Base-by-base conservation (phyloP, 2,113 vertebrate species). In the Campylomormyrus numenius region DNA sequence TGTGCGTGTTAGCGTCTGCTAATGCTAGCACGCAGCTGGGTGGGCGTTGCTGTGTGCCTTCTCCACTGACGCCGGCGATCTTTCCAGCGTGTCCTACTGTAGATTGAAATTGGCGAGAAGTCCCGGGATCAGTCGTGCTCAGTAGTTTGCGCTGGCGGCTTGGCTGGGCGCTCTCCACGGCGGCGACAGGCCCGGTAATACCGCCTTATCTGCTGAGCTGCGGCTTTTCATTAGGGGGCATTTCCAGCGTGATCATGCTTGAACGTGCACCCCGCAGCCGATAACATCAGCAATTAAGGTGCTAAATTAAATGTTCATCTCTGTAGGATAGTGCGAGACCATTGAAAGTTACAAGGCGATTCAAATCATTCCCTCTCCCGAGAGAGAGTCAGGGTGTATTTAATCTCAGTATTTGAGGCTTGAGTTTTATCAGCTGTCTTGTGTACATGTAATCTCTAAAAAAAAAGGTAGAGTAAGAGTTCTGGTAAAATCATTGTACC, bases 41-140 rank as follows among this genome's bases (percentile, higher is more conserved):
- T 91, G 90, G 21, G 92, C 91, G 91, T 94, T 92, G 92, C 93
- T 90, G 46, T 92, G 90, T 91, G 91, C 35, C 90, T 91, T 77
- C 35, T 56, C 90, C 92, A 92, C 92, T 93, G 93, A 94, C 94
- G 94, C 94, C 93, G 93, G 93, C 91, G 94, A 91, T 91, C 92
- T 93, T 93, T 94, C 95, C 94, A 93, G 95, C 94, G 92, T 90
- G 91, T 92, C 94, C 91, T 91, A 95, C 46, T 87, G 85, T 19
- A 87, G 95, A 95, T 95, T 95, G 94, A 95, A 95, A 94, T 94
- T 95, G 95, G 94, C 94, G 95, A 94, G 94, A 95, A 95, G 95
- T 95, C 94, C 94, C 53, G 87, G 94, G 94, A 96, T 96, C 95
- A 94, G 94, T 95, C 94, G 94, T 95, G 94, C 95, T 95, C 93